Conservation (phyloP, 2,113 vertebrate species). For the Hippotragus niger region DNA sequence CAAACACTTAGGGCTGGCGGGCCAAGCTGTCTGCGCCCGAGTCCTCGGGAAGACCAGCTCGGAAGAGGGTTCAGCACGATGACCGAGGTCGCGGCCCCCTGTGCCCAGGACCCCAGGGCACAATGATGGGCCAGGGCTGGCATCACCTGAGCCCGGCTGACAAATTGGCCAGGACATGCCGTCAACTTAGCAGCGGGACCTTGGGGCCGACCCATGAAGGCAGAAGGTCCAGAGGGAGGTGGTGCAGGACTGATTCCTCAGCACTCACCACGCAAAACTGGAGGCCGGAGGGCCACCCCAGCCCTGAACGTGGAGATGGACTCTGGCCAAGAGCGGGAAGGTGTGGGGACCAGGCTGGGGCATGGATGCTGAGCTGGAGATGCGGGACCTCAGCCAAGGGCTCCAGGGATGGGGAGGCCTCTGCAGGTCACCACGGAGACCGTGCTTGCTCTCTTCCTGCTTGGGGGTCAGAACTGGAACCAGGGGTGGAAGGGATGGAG, state of each 20-base stretch:
- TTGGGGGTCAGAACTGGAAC: background rate
- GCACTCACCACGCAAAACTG: background rate
- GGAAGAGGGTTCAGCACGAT: background rate
- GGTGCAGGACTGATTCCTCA: no score
- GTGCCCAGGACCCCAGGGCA: background rate
- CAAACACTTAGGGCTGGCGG: background rate
- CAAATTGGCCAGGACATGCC: background rate
- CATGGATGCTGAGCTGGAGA: background rate
- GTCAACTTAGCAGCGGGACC: background rate
- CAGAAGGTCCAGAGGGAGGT: background rate
- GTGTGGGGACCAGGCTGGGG: background rate
- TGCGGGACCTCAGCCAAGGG: background rate
- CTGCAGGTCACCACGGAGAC: background rate
- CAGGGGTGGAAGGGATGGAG: background rate
- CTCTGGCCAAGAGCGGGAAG: background rate
- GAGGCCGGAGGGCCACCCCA: background rate
- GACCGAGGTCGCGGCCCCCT: background rate
- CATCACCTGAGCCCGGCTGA: background rate
- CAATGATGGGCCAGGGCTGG: background rate
- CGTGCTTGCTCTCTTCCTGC: background rate
- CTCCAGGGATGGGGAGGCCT: background rate
- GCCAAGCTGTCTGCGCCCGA: rapidly evolving
- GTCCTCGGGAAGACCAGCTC: background rate
- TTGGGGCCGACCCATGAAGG: background rate
- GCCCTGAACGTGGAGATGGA: background rate